These are phyloP conservation scores for Polydrusus tereticollis DNA, from an alignment of 2,888 invertebrate species.

Conservation along the genomic window DNA sequence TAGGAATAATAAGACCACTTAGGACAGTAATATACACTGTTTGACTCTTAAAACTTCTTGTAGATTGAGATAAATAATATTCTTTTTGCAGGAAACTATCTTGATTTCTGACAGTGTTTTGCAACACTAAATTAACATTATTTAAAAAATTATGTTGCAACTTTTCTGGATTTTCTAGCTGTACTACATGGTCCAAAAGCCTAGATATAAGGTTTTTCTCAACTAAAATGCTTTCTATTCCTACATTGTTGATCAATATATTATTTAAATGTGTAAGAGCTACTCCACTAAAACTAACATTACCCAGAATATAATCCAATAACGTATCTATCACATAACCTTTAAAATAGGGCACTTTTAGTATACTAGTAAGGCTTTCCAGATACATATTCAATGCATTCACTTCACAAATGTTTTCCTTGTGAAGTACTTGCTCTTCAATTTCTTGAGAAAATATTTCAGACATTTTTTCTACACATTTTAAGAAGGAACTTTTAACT, in stretches of 20 bases:
- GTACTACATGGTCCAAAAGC: conserved; percentile 61
- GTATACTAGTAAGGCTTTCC: conserved; percentile 68
- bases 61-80: conserved; percentile 12
- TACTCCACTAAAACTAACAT: conserved; percentile 51
- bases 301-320: conserved; percentile 56
- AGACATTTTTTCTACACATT: conserved; percentile 70
- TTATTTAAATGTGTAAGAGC: conserved; percentile 57
- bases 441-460: conserved; percentile 71
- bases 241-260: conserved; percentile 46
- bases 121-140: conserved; percentile 35
- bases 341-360: conserved; percentile 69
- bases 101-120: conserved; percentile 58
- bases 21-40: conserved; percentile 25
- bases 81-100: conserved; percentile 18
- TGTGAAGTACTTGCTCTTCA: conserved; percentile 52
- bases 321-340: conserved; percentile 62
- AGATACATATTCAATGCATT: conserved; percentile 58
- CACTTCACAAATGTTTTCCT: conserved; percentile 67
- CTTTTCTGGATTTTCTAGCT: conserved; percentile 24
- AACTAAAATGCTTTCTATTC: conserved; percentile 66
- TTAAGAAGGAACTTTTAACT: conserved; percentile 67
- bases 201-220: conserved; percentile 65
- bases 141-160: conserved; percentile 16
- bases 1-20: conserved; percentile 32
- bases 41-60: conserved; percentile 19